A percentile compares a stretch with the other conserved stretches of the same genome.
Conservation (phyloP, 1,140 invertebrate species). For the Leptinotarsa lineolata region DNA sequence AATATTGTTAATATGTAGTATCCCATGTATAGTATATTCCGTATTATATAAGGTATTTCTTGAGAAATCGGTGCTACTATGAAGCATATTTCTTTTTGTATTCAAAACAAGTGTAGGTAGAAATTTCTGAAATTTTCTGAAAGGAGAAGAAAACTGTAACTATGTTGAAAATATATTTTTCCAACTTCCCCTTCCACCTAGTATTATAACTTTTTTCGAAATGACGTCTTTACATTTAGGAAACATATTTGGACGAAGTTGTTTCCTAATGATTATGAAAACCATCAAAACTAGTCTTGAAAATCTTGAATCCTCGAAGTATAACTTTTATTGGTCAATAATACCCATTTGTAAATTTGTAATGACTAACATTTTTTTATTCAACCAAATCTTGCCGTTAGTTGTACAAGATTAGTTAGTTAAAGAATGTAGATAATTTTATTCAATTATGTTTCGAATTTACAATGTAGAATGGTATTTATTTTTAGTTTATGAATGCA, state of each 20-base stretch:
- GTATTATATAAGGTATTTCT: background rate
- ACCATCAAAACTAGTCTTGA: background rate
- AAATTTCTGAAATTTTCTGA: background rate
- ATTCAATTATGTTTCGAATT: too few species aligned
- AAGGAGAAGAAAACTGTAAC: too few species aligned
- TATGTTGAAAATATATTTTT: too few species aligned
- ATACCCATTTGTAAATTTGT: background rate
- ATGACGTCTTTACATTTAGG: too few species aligned
- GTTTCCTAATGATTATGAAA: background rate
- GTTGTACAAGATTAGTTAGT: background rate
- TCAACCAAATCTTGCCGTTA: constrained; percentile 6
- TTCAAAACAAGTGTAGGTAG: background rate
- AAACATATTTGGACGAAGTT: too few species aligned
- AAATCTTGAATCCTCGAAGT: background rate
- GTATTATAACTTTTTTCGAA: too few species aligned
- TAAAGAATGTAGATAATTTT: background rate
- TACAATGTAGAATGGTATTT: too few species aligned
- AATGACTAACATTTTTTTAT: background rate
- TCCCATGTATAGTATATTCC: background rate
- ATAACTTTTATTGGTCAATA: too few species aligned
- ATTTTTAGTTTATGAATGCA: too few species aligned
- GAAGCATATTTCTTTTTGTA: background rate
- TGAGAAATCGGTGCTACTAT: constrained; percentile 2
- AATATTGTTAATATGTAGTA: too few species aligned
- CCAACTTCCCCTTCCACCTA: too few species aligned